Conservation (phyloP, 2,113 vertebrate genomes). For the Tichodroma muraria region DNA sequence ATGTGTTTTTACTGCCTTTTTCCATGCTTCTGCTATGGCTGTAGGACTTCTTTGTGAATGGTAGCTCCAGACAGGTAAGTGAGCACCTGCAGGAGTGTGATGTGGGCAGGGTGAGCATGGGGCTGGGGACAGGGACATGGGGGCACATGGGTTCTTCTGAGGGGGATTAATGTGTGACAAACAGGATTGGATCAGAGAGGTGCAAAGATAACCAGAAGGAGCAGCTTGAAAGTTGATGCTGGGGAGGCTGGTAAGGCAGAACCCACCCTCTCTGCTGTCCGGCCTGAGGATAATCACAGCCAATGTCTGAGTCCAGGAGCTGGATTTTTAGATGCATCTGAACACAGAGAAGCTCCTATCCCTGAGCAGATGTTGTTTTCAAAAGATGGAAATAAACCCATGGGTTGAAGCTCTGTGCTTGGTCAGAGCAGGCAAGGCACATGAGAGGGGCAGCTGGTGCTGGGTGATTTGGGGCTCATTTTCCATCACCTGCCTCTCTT, state of each 20-base stretch:
- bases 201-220: not conserved
- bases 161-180: not conserved
- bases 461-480: not conserved
- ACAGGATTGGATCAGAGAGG: not conserved
- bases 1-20: constrained; percentile 85
- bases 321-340: not conserved
- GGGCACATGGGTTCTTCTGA: accelerated
- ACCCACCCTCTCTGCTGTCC: not conserved
- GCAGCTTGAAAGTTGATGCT: not conserved
- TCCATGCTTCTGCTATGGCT: constrained; percentile 94
- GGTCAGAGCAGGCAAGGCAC: not conserved
- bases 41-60: constrained; percentile 99
- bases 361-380: accelerated
- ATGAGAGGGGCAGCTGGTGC: not conserved
- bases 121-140: not conserved
- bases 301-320: not conserved
- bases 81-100: constrained; percentile 16
- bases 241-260: constrained; percentile 80
- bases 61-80: constrained; percentile 98
- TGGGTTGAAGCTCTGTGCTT: not conserved
- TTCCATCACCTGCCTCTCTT: not conserved
- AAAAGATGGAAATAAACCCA: not conserved
- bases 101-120: not conserved
- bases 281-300: not conserved
- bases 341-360: not conserved